Conservation (phyloP, 2,113 vertebrate genomes). For the Carassius carassius region DNA sequence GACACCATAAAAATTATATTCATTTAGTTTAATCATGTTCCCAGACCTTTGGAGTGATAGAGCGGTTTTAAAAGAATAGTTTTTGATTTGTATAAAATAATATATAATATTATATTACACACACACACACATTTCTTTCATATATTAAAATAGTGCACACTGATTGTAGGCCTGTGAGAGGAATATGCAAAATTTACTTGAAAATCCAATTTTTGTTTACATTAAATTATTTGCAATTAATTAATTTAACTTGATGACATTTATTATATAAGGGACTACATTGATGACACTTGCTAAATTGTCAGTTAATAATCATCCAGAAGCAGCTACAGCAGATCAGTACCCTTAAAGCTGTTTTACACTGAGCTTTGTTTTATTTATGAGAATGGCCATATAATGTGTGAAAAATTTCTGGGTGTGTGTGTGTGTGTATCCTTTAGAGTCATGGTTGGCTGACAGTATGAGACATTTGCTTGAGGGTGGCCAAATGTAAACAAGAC, state of each 20-base stretch:
- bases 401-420: conserved; percentile 2
- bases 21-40: background rate
- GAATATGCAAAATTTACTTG: background rate
- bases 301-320: background rate
- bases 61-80: background rate
- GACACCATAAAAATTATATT: background rate
- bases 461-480: conserved; percentile 25
- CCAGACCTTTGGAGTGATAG: background rate
- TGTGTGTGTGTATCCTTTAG: background rate
- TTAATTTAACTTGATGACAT: background rate
- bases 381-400: background rate
- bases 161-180: too few relatives aligned
- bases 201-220: too few relatives aligned
- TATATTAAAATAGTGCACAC: too few relatives aligned
- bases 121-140: too few relatives aligned
- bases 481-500: conserved; percentile 58
- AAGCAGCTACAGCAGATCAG: background rate
- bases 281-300: background rate
- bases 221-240: background rate
- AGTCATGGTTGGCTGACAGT: conserved; percentile 13
- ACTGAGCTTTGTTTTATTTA: background rate
- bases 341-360: background rate
- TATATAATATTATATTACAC: too few relatives aligned
- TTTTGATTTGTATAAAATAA: too few relatives aligned
- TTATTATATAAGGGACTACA: background rate